Base-by-base conservation (phyloP, 2,113 vertebrate species). In the Notarius quadriscutis region DNA sequence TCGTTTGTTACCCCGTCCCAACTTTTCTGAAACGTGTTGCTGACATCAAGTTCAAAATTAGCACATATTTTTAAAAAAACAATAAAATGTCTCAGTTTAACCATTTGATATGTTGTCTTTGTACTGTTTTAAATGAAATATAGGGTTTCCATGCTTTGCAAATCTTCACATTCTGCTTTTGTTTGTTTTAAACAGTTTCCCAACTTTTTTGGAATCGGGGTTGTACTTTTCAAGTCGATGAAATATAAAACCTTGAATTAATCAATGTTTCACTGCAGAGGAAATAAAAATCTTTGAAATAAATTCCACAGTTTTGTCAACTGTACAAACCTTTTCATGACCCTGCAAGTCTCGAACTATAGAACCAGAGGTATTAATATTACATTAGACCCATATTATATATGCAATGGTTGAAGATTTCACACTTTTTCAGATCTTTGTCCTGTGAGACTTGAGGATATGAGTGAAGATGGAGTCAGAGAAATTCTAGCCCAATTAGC, bases 401-500 rank as follows among this genome's bases (percentile, higher is more conserved):
- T 87, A 87, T 81, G 86, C 69, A 87, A 25, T n/a, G 53, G 30
- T 14, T 86, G 27, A 79, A 79, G 74, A 34, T 50, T 50, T 74
- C 77, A 5, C 50, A 48, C 3, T 57, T 71, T 86, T 79, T 58
- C 27, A 77, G 69, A 75, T 85, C 84, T 85, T 74, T 60, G 63
- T 79, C 65, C 63, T 58, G 79, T 22, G 79, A 81, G 79, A 30
- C 12, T 50, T 48, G 55, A 58, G 50, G 85, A 72, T 62, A 62
- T 82, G 67, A 74, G 27, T 50, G 86, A 82, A 82, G 71, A 30
- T 77, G 7, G 51, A 50, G 50, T 79, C 78, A 20, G 48, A 55
- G 79, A 82, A 87, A 87, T 72, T 74, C 41, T 10, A 58, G 79
- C 67, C 81, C 86, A 81, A 82, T 87, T 71, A 74, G 63, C 55